phyloP scores from a whole-genome alignment of 1,140 invertebrate species.

The Dermatophagoides farinae region DNA sequence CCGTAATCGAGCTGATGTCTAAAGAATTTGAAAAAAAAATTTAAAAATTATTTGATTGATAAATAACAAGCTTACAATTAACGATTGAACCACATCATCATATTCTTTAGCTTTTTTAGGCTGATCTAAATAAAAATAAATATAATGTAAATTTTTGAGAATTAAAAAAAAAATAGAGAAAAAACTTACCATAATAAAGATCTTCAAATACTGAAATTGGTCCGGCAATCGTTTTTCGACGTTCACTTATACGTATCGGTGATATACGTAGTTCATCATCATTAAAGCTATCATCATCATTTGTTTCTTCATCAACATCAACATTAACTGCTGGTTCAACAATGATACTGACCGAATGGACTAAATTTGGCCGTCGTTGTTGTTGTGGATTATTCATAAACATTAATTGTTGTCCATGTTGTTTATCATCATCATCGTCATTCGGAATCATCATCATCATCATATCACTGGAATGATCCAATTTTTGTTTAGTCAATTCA shows the following conservation, averaged over 20 bases:
- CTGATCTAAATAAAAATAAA: neutral
- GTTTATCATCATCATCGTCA: neutral
- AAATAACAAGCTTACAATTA: constrained; percentile 12
- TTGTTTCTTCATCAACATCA: neutral
- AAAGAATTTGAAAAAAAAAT: constrained; percentile 8
- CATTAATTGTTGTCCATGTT: neutral
- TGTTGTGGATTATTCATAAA: neutral
- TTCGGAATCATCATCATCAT: neutral
- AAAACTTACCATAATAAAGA: constrained; percentile 2
- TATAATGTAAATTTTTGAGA: neutral
- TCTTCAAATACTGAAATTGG: constrained; percentile 6
- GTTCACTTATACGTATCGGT: neutral
- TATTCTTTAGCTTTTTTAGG: constrained; percentile 12
- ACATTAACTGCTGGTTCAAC: constrained; percentile 11
- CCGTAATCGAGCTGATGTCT: constrained; percentile 29
- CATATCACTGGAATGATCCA: neutral
- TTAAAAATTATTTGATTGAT: neutral
- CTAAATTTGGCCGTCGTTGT: constrained; percentile 1
- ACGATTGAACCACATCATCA: constrained; percentile 13
- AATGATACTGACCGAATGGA: constrained; percentile 15
- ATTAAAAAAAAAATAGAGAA: neutral
- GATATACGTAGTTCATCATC: neutral
- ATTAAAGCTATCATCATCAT: neutral
- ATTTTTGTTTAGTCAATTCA: neutral
- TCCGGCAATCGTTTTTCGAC: constrained; percentile 8